Evolutionary conservation across 2,888 invertebrate genomes (phyloP).

Genomic region (Polyommatus icarus): DNA sequence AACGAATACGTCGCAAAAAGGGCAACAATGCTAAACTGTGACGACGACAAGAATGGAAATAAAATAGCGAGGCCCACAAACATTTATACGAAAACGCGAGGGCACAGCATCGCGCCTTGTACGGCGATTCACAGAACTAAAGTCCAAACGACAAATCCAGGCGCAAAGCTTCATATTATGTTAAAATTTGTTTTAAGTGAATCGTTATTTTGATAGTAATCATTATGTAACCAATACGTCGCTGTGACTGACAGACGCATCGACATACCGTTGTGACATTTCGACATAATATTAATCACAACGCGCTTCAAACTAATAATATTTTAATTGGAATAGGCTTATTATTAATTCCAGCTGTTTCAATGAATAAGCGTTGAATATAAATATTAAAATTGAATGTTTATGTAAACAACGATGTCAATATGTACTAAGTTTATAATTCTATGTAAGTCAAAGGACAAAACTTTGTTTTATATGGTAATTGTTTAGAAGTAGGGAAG

Average conservation of each 20-base stretch:
- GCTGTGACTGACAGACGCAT: neutral
- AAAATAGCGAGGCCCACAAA: constrained; percentile 52
- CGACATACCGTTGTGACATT: neutral
- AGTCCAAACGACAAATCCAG: neutral
- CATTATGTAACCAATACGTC: neutral
- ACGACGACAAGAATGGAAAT: constrained; percentile 60
- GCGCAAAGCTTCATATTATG: neutral
- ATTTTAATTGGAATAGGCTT: no score
- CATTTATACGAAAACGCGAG: constrained; percentile 54
- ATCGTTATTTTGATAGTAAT: neutral
- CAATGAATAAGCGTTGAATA: neutral
- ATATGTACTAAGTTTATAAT: no score
- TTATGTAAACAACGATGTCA: neutral
- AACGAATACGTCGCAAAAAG: constrained; percentile 60
- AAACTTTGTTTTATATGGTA: neutral
- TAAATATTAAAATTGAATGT: neutral
- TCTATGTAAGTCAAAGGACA: neutral
- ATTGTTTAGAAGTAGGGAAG: neutral
- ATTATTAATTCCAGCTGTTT: neutral
- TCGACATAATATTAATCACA: neutral
- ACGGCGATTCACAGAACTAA: neutral
- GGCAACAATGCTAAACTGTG: constrained; percentile 54
- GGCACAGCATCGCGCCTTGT: constrained; percentile 19
- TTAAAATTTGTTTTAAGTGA: no score
- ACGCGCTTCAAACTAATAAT: neutral